phyloP scores from a whole-genome alignment of 2,113 vertebrate species.

The Cyprinodon brontotheroides region DNA sequence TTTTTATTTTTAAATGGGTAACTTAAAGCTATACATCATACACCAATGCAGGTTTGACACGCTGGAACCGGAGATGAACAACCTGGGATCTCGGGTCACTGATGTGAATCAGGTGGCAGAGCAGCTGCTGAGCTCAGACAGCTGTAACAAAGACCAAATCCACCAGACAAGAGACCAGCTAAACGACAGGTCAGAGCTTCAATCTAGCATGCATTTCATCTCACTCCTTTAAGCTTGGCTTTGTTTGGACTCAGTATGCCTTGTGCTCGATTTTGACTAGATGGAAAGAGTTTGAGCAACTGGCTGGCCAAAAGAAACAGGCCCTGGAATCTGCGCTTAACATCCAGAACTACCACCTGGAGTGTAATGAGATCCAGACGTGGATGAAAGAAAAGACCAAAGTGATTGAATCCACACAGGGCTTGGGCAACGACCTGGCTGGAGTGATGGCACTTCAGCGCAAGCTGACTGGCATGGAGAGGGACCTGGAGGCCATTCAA shows the following conservation, averaged over 20 bases:
- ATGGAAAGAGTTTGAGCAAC: constrained; percentile 88
- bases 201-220: neutral
- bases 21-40: constrained; percentile 13
- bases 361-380: constrained; percentile 91
- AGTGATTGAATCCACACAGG: constrained; percentile 92
- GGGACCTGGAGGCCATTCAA: constrained; percentile 93
- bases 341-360: constrained; percentile 94
- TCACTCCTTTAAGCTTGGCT: neutral
- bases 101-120: constrained; percentile 86
- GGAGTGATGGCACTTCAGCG: constrained; percentile 92
- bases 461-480: constrained; percentile 91
- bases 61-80: constrained; percentile 94
- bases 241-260: neutral
- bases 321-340: constrained; percentile 88
- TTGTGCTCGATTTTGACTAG: constrained; percentile 62
- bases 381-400: constrained; percentile 98
- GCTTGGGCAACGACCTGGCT: constrained; percentile 89
- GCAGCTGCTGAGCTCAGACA: constrained; percentile 84
- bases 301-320: constrained; percentile 87
- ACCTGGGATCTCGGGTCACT: constrained; percentile 81
- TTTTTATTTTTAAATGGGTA: neutral
- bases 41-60: constrained; percentile 87
- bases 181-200: constrained; percentile 72
- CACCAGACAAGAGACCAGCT: constrained; percentile 86
- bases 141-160: constrained; percentile 85